phyloP scores from a whole-genome alignment of 1,140 invertebrate genomes.

The Phymorhynchus buccinoides region DNA sequence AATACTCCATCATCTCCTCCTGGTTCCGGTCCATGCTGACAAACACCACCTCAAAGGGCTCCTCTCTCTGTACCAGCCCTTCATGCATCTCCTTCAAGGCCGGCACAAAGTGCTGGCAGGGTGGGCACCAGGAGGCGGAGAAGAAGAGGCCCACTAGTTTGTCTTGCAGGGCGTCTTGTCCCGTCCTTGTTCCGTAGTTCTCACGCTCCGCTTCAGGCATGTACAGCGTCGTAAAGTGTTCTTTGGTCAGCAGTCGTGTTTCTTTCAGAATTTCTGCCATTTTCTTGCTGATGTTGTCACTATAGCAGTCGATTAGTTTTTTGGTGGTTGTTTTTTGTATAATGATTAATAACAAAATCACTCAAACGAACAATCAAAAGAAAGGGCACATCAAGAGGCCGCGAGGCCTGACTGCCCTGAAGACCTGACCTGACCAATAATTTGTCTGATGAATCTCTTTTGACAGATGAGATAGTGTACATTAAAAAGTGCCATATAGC shows the following conservation, averaged over 20 bases:
- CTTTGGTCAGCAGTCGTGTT: not conserved
- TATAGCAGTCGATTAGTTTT: no score
- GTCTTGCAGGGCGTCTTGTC: constrained; percentile 40
- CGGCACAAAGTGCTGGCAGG: constrained; percentile 74
- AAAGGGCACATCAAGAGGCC: no score
- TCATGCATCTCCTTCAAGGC: constrained; percentile 71
- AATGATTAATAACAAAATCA: no score
- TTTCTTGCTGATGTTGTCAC: no score
- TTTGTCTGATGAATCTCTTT: no score
- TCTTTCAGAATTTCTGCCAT: constrained; percentile 32
- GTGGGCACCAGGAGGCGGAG: constrained; percentile 76
- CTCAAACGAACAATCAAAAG: no score
- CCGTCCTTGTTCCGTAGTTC: constrained; percentile 26
- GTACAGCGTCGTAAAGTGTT: constrained; percentile 25
- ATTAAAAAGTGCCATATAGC: no score
- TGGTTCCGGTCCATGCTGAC: constrained; percentile 80
- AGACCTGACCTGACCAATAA: no score
- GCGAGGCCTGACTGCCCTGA: no score
- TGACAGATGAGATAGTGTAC: no score
- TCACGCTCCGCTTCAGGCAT: constrained; percentile 7
- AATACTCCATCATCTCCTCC: constrained; percentile 78
- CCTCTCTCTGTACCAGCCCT: constrained; percentile 78
- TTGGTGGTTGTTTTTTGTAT: no score
- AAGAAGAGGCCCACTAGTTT: constrained; percentile 72
- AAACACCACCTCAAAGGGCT: constrained; percentile 80